Conservation (phyloP, 2,113 vertebrate genomes). For the Tupaia tana region DNA sequence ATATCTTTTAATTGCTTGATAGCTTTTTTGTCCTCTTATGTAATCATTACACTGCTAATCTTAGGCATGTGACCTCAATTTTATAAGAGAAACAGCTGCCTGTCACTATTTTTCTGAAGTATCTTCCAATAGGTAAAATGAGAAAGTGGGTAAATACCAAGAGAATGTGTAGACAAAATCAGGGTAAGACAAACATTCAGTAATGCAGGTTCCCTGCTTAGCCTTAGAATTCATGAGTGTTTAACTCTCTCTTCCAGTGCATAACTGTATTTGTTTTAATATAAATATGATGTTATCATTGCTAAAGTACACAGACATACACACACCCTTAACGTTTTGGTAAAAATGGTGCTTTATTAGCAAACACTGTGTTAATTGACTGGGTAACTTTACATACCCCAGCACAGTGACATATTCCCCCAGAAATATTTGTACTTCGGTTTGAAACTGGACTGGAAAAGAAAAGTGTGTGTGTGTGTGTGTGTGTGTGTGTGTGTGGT, state of each 20-base stretch:
- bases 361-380: background rate
- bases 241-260: background rate
- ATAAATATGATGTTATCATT: background rate
- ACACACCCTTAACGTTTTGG: background rate
- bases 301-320: background rate
- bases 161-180: background rate
- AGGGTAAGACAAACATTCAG: background rate
- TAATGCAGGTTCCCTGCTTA: background rate
- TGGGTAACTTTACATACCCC: background rate
- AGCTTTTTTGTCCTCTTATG: background rate
- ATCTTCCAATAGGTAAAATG: background rate
- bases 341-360: background rate
- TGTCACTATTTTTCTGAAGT: background rate
- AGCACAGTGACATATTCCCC: background rate
- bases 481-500: no score
- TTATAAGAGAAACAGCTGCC: background rate
- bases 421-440: background rate
- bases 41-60: background rate
- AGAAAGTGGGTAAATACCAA: background rate
- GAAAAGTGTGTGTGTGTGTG: no score
- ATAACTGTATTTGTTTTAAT: background rate
- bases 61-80: background rate
- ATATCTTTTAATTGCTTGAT: background rate
- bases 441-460: background rate
- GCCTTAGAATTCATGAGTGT: background rate